These are phyloP conservation scores for Petrolisthes manimaculis DNA, from an alignment of 2,888 invertebrate genomes.

Conservation along the genomic window DNA sequence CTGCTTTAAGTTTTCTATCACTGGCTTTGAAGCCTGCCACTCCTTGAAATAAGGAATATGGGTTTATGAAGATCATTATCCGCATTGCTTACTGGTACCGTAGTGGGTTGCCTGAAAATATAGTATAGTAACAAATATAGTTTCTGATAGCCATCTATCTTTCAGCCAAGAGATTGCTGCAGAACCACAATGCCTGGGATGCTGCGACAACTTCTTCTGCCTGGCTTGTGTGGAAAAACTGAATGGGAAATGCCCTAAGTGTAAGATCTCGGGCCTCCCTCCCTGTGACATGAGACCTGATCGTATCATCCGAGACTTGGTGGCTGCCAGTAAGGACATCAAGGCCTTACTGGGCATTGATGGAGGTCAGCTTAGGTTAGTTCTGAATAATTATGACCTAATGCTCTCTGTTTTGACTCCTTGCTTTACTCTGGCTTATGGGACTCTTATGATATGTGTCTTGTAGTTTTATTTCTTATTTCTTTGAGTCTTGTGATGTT, in stretches of 20 bases:
- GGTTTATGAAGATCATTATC: no score
- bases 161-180: conserved; percentile 34
- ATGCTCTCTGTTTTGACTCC: not conserved
- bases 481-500: no score
- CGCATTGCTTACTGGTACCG: no score
- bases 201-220: conserved; percentile 60
- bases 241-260: conserved; percentile 43
- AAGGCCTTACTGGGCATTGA: not conserved
- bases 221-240: conserved; percentile 18
- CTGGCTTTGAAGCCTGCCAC: no score
- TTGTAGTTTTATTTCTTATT: no score
- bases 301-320: conserved; percentile 42
- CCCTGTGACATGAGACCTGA: conserved; percentile 55
- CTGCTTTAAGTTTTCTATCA: no score
- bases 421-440: not conserved
- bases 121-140: no score
- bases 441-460: no score
- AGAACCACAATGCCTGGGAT: conserved; percentile 46
- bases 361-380: conserved; percentile 8
- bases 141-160: no score
- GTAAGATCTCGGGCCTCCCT: conserved; percentile 41
- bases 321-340: conserved; percentile 34
- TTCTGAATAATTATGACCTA: not conserved
- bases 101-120: no score
- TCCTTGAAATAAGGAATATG: no score